Evolutionary conservation across 2,113 vertebrate genomes (phyloP).

Genomic region (Turdus rufiventris): DNA sequence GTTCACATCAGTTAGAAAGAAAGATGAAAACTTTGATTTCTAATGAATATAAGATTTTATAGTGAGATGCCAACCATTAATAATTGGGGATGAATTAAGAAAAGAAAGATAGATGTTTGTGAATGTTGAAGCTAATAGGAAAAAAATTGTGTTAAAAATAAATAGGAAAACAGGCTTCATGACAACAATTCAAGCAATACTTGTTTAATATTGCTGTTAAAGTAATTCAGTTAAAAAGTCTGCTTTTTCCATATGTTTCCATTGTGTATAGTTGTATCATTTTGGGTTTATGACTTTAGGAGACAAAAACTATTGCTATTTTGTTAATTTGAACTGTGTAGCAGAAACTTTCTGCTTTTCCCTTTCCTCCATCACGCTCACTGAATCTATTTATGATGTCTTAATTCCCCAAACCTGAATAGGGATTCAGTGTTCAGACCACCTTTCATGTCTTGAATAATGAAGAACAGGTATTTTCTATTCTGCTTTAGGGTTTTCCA

Average conservation of each 20-base stretch:
- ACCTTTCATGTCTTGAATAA: neutral
- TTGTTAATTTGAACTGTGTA: neutral
- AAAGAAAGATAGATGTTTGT: neutral
- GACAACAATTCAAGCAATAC: neutral
- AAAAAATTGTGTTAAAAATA: neutral
- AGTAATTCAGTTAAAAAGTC: neutral
- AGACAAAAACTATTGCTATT: neutral
- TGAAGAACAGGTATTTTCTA: neutral
- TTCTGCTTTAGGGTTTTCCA: conserved; percentile 77
- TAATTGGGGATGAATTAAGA: neutral
- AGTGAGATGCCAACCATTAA: neutral
- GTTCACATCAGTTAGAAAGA: neutral
- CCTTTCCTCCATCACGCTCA: neutral
- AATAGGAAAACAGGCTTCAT: neutral
- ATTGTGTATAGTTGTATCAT: neutral
- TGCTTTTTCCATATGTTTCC: neutral
- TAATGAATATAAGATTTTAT: neutral
- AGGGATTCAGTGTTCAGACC: neutral
- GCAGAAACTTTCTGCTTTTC: neutral
- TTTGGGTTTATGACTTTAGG: neutral
- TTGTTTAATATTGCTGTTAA: neutral
- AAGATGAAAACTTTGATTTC: neutral
- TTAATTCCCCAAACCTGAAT: neutral
- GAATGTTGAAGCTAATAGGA: neutral
- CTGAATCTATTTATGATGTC: neutral